phyloP scores from a whole-genome alignment of 2,113 vertebrate genomes.

The Platycercus adscitus region DNA sequence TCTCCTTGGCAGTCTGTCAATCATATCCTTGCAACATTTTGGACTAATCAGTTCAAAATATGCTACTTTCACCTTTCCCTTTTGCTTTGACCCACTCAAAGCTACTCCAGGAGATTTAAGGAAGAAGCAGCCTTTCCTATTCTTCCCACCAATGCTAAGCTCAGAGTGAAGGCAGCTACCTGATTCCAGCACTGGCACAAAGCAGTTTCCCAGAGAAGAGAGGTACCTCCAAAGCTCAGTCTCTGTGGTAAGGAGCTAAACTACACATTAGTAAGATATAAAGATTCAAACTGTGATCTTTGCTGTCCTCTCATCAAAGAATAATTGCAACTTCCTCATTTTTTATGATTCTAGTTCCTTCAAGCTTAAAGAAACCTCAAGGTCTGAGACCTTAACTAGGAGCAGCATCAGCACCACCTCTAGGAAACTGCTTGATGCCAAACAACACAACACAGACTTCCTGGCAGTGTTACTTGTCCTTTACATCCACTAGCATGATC shows the following conservation, averaged over 20 bases:
- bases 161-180: neutral
- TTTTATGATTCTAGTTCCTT: neutral
- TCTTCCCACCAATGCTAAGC: neutral
- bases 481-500: rapidly evolving
- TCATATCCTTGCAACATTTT: neutral
- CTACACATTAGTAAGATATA: neutral
- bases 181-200: neutral
- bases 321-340: neutral
- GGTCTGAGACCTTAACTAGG: neutral
- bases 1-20: rapidly evolving
- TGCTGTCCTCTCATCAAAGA: neutral
- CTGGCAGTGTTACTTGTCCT: neutral
- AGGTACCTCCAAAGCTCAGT: neutral
- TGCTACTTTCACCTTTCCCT: neutral
- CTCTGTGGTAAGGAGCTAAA: neutral
- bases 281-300: neutral
- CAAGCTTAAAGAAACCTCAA: neutral
- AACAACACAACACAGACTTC: neutral
- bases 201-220: neutral
- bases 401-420: neutral
- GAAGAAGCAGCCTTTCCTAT: neutral
- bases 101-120: neutral
- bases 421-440: rapidly evolving
- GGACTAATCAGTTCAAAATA: neutral
- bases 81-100: neutral